Base-by-base conservation (phyloP, 2,797 vertebrate genomes). In the Hyperoplus lanceolatus region DNA sequence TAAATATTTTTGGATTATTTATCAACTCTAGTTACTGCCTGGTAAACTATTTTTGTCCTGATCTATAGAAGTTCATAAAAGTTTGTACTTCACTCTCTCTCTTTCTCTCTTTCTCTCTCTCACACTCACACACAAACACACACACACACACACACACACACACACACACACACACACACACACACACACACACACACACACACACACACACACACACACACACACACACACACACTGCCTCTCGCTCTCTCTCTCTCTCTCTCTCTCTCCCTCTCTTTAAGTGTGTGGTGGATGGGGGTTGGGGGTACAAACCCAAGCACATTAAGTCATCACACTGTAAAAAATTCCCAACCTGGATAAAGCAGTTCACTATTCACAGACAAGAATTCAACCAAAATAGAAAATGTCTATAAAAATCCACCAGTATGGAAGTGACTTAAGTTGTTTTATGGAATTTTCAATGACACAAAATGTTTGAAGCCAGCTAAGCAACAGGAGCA, bases 291-390 rank as follows among this genome's bases (percentile, higher is more conserved):
- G 21, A n/a, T 71, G 75, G 81, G 79, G 77, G 67, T 38, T 73
- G 73, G 51, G 58, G 62, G 60, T 82, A n/a, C 57, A 73, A 60
- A 68, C 64, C 14, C 71, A 21, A 72, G 7, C 38, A 57, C 55
- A 63, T 12, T 8, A 75, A 55, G n/a, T 75, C 63, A 67, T 70
- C 71, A 41, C 61, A 10, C 53, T 71, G 42, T 16, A 82, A 70
- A 63, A 77, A 74, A 16, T 18, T 21, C 18, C 57, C 1, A 36
- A 13, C 41, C 8, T 57, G 18, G 36, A 51, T 43, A 16, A 36
- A 62, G 12, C 2, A 7, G 57, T 53, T 9, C 10, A 54, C 16
- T 48, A 49, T 65, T 43, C 7, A 49, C 29, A 3, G n/a, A n/a
- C 6, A 43, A 5, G 6, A 41, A 39, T 12, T 3, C 2, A 51